A percentile compares a stretch with the other conserved stretches of the same genome.
Evolutionary conservation across 2,113 vertebrate genomes (phyloP).

Genomic region (Pelobates fuscus): DNA sequence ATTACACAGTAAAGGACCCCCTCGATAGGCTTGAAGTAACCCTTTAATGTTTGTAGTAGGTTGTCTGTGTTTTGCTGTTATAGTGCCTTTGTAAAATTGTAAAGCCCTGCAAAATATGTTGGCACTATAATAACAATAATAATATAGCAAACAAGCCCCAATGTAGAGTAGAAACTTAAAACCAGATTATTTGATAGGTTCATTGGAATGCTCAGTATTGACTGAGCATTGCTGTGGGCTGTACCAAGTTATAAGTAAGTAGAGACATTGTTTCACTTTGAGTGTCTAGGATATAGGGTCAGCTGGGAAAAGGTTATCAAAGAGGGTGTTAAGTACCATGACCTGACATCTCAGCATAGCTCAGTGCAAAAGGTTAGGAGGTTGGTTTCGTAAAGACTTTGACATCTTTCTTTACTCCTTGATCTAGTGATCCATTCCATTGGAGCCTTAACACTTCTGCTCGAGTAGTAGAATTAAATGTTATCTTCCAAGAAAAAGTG

Average conservation of each 20-base stretch:
- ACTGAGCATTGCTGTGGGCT: background rate
- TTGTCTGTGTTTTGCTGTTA: too few species aligned
- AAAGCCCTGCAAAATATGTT: too few species aligned
- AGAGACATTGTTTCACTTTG: background rate
- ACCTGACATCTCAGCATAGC: background rate
- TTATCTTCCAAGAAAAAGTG: too few species aligned
- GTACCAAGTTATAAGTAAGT: background rate
- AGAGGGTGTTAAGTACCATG: background rate
- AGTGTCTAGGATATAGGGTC: background rate
- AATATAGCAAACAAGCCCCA: too few species aligned
- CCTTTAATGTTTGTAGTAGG: too few species aligned
- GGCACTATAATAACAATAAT: too few species aligned
- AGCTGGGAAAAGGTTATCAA: conserved; percentile 18
- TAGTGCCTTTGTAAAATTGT: too few species aligned
- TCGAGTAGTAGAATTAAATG: background rate
- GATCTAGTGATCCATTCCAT: background rate
- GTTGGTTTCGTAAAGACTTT: background rate
- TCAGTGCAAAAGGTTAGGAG: background rate
- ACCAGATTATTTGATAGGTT: too few species aligned
- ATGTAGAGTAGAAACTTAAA: too few species aligned
- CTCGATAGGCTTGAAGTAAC: too few species aligned
- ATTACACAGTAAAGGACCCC: too few species aligned
- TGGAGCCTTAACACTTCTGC: background rate
- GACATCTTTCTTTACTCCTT: background rate
- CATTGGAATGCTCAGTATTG: too few species aligned